Evolutionary conservation across 2,113 vertebrate genomes (phyloP).

Genomic region (Fregetta grallaria): DNA sequence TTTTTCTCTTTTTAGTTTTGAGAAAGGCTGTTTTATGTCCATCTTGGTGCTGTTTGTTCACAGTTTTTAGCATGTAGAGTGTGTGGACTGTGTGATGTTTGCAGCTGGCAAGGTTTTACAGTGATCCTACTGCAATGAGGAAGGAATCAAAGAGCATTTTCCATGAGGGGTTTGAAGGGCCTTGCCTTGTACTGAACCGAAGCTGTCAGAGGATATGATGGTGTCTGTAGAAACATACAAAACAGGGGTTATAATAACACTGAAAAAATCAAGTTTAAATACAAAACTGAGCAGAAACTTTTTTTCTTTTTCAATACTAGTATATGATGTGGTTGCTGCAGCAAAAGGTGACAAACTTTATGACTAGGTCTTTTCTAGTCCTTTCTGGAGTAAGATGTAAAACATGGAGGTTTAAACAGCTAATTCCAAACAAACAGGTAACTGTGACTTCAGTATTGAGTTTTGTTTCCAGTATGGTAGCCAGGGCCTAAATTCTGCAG

Average conservation of each 20-base stretch:
- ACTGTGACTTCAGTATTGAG: background rate
- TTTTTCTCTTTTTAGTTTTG: background rate
- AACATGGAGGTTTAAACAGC: background rate
- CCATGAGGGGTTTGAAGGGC: background rate
- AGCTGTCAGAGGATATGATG: background rate
- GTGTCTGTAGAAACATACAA: background rate
- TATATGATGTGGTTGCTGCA: background rate
- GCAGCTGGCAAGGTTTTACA: background rate
- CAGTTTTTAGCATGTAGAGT: background rate
- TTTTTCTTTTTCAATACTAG: background rate
- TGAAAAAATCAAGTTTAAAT: background rate
- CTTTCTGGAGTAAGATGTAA: background rate
- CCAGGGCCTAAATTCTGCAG: background rate
- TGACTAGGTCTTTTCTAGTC: background rate
- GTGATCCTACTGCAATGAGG: background rate
- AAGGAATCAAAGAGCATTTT: background rate
- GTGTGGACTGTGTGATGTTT: background rate
- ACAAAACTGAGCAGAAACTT: background rate
- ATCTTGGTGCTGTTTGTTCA: background rate
- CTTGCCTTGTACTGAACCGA: background rate
- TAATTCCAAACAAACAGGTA: background rate
- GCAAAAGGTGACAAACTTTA: background rate
- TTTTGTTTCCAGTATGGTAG: background rate
- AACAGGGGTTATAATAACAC: background rate
- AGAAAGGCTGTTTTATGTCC: background rate